Conservation (phyloP, 1,140 invertebrate species). For the Eubasilissa regina region DNA sequence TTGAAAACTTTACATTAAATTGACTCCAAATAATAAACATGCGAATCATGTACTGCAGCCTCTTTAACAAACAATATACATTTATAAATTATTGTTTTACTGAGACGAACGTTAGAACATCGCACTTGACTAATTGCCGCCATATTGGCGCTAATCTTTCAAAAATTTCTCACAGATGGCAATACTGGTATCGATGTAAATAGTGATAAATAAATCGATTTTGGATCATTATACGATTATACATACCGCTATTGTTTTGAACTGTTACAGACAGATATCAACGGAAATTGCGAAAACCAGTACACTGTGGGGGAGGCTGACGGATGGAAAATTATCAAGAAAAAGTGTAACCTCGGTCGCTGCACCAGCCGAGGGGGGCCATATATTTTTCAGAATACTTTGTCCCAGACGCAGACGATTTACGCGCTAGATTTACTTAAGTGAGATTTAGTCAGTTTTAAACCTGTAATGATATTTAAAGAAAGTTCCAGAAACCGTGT, state of each 20-base stretch:
- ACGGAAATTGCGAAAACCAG: slow-evolving; percentile 38
- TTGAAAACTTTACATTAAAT: too few species aligned
- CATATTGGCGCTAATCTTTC: background rate
- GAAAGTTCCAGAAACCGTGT: too few species aligned
- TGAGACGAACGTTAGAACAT: too few species aligned
- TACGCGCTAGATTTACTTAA: slow-evolving; percentile 2
- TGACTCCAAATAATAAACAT: too few species aligned
- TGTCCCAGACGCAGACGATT: background rate
- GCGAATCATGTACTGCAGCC: too few species aligned
- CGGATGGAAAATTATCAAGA: slow-evolving; percentile 50
- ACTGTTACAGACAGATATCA: slow-evolving; percentile 49
- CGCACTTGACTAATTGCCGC: too few species aligned
- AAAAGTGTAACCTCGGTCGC: slow-evolving; percentile 27
- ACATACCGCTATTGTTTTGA: too few species aligned
- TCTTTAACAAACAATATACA: too few species aligned
- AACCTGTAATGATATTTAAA: too few species aligned
- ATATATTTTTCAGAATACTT: background rate
- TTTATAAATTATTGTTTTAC: too few species aligned
- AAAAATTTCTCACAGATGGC: background rate
- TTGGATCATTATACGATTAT: too few species aligned
- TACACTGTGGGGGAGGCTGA: slow-evolving; percentile 46
- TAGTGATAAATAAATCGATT: too few species aligned
- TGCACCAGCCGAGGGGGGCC: slow-evolving; percentile 34
- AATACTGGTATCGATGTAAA: background rate
- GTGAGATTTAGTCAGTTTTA: slow-evolving; percentile 23